Evolutionary conservation across 2,797 vertebrate genomes (phyloP), one percentile per base, ranked within the genome.

Genomic region (Pachyuromys duprasi): DNA sequence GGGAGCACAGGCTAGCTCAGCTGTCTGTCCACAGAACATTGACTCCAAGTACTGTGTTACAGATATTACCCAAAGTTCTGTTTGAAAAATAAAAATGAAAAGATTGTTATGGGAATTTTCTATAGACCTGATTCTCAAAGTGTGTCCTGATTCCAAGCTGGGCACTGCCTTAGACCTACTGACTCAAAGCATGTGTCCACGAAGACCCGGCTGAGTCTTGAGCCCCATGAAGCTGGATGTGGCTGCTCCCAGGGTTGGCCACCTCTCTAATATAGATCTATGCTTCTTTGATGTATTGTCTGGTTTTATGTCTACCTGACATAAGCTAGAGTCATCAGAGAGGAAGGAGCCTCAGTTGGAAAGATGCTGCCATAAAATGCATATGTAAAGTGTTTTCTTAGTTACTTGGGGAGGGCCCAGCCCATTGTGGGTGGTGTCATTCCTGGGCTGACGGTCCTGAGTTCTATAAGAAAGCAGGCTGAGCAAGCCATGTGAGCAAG

Each of bases 161-260:
- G 79, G 28, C 60, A 3, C 13, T 1, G 0, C 55, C 80, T 14
- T 86, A 60, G 39, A 53, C 18, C 9, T n/a, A 3, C 18, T 5
- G 31, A n/a, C n/a, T 63, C n/a, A 17, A 65, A 33, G 5, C n/a
- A 42, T 42, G 5, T 7, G 0, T 31, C 20, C 26, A 8, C 7
- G 53, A 31, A 49, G 36, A 28, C 63, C 42, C 12, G 2, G 63
- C 82, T 49, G 82, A 49, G 12, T 72, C 55, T 39, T 0, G 0
- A 62, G 26, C 8, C 4, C n/a, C 3, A 3, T 6, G 39, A 76
- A 18, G 28, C 0, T 20, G 0, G 1, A 17, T 5, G 15, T 22
- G 33, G 13, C 7, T 42, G 12, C 31, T 45, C 2, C 11, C 1
- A 4, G 36, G 31, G 20, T 0, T 33, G 4, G 3, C 17, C 1